Base-by-base conservation (phyloP, 30 jellyfish, hydroid and myxozoan species). In the Catostylus mosaicus region DNA sequence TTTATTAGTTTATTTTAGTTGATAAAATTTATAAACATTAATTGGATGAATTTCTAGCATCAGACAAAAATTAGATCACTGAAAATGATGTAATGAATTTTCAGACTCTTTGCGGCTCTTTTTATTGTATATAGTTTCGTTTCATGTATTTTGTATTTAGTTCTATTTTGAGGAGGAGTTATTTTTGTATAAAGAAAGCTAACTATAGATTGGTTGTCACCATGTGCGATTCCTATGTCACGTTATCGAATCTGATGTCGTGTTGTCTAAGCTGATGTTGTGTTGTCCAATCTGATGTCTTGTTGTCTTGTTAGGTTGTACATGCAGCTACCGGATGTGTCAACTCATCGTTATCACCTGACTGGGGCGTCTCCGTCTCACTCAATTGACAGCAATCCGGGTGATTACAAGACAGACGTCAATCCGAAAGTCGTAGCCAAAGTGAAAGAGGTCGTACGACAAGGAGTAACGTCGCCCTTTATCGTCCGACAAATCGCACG, bases 301-400 rank as follows among this genome's bases (percentile, higher is more conserved):
- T 40, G 54, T 40, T 14, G 14, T 40, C 14, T 40, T 7, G 54
- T 7, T 7, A 92, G 98, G 84, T 77, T 83, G 12, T 92, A 92
- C 84, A 81, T 92, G 98, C 98, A 92, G 61, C 89, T 92, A 26
- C 98, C 98, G 0, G 88, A 88, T 29, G 83, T 93, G 27, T 43
- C 88, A 8, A 88, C 97, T 24, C 98, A 92, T 65, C 96, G 96
- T 0, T 92, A 92, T 38, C 98, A 92, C 86, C 47, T 80, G 86
- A 52, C 77, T 37, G 96, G 95, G 3, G 90, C 86, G 10, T 66
- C 77, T 1, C 80, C 93, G 27, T 80, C 90, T 30, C 51, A 35
- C 59, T 33, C 87, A 33, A 14, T 64, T 11, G 96, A 90, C 54
- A 33, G 59, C 5, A 22, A 60, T 5, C 19, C 48, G 20, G 92